These are phyloP conservation scores for Diabrotica virgifera DNA, from an alignment of 1,140 invertebrate species.

Conservation along the genomic window DNA sequence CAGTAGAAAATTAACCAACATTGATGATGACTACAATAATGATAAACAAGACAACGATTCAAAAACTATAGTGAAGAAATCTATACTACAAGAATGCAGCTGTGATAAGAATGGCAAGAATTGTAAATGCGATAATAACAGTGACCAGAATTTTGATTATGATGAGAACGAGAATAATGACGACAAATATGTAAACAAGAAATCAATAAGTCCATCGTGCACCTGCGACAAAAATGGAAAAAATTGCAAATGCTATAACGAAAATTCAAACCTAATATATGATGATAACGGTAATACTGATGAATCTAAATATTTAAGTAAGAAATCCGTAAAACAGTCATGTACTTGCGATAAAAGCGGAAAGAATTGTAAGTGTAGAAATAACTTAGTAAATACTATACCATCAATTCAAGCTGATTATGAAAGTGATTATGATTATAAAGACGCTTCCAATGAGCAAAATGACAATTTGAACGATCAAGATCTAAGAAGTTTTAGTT, in stretches of 20 bases:
- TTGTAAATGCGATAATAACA: constrained; percentile 12
- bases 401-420: too few species aligned
- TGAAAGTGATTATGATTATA: neutral
- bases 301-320: neutral
- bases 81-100: constrained; percentile 1
- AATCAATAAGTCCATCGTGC: neutral
- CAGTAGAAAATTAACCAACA: too few species aligned
- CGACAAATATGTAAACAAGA: too few species aligned
- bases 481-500: too few species aligned
- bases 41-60: too few species aligned
- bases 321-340: neutral
- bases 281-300: neutral
- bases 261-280: neutral
- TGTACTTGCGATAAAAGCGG: constrained; percentile 8
- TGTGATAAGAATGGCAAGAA: constrained; percentile 13
- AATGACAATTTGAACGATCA: neutral
- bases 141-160: neutral
- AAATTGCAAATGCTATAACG: constrained; percentile 22
- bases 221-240: constrained; percentile 12
- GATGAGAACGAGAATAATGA: neutral
- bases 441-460: neutral
- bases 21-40: too few species aligned
- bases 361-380: constrained; percentile 25
- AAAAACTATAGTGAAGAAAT: neutral
- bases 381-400: neutral